These are phyloP conservation scores for Odontesthes bonariensis DNA, from an alignment of 2,113 vertebrate genomes.

Conservation along the genomic window DNA sequence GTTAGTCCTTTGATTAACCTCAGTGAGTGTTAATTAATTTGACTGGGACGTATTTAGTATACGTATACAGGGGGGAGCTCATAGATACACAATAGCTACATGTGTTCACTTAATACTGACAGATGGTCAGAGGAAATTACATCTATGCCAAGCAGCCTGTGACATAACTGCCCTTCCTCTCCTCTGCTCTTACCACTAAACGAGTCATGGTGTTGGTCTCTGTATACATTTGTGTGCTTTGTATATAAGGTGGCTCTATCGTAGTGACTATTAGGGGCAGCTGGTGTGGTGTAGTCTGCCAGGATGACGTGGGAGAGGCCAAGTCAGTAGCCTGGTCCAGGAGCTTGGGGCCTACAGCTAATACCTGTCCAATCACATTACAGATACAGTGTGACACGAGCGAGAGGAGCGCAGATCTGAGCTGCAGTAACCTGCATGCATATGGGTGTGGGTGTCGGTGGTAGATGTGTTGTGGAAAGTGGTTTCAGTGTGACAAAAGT, in stretches of 20 bases:
- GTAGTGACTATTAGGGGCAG: conserved; percentile 49
- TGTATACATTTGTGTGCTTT: conserved; percentile 18
- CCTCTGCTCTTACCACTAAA: conserved; percentile 40
- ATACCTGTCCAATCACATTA: conserved; percentile 61
- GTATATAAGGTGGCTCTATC: conserved; percentile 34
- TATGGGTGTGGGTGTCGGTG: conserved; percentile 51
- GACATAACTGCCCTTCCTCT: conserved; percentile 35
- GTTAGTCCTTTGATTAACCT: conserved; percentile 15
- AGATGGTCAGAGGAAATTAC: conserved; percentile 52
- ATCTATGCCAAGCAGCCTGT: conserved; percentile 15
- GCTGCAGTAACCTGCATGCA: conserved; percentile 35
- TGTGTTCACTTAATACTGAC: conserved; percentile 41
- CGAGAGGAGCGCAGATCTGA: conserved; percentile 31
- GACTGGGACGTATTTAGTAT: conserved; percentile 1
- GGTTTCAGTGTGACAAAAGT: conserved; percentile 32
- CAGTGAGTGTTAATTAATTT: conserved; percentile 12
- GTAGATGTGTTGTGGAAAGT: conserved; percentile 50
- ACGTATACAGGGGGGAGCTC: conserved; percentile 14
- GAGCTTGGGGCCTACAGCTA: conserved; percentile 28
- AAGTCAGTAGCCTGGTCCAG: conserved; percentile 33
- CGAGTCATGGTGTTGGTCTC: conserved; percentile 37
- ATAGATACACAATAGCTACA: conserved; percentile 16
- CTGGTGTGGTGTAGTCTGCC: conserved; percentile 24
- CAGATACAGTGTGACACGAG: conserved; percentile 22
- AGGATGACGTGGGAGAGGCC: conserved; percentile 42